Percentiles rank a stretch among this genome's conserved stretches.
Evolutionary conservation across 2,888 invertebrate species (phyloP).

Genomic region (Drosophila prostipennis): DNA sequence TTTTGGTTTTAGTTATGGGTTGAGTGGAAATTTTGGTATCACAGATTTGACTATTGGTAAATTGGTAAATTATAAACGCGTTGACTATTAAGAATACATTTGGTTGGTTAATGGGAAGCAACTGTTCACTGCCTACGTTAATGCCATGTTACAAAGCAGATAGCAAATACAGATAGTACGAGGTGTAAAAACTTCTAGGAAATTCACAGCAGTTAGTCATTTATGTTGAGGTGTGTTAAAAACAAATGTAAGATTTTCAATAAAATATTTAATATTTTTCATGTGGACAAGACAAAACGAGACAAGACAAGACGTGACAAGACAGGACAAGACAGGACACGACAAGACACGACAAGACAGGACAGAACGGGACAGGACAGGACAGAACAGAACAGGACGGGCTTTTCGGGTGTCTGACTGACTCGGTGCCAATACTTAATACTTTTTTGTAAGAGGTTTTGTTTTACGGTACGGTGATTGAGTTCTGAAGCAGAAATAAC

Average conservation of each 20-base stretch:
- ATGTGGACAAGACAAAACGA: neutral
- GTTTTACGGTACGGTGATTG: constrained; percentile 6
- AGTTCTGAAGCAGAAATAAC: constrained; percentile 36
- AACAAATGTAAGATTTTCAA: neutral
- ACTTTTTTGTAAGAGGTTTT: neutral
- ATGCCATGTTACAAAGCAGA: constrained; percentile 10
- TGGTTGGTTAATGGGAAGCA: constrained; percentile 14
- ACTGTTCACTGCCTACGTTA: constrained; percentile 27
- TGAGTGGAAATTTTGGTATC: constrained; percentile 15
- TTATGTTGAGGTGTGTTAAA: constrained; percentile 7
- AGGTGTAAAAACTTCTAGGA: constrained; percentile 8
- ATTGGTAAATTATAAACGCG: constrained; percentile 9
- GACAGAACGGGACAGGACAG: neutral
- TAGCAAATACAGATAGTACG: constrained; percentile 2
- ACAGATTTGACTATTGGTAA: constrained; percentile 7
- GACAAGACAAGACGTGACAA: neutral
- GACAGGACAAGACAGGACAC: neutral
- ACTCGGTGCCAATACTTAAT: constrained; percentile 7
- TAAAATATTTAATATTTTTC: neutral
- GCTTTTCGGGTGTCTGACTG: constrained; percentile 12
- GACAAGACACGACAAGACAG: too few species aligned
- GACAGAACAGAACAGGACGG: neutral
- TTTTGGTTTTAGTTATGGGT: constrained; percentile 17
- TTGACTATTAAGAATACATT: constrained; percentile 12
- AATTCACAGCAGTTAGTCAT: neutral